Evolutionary conservation across 2,113 vertebrate species (phyloP), one percentile per base, ranked within the genome.

Genomic region (Trogon surrucura): DNA sequence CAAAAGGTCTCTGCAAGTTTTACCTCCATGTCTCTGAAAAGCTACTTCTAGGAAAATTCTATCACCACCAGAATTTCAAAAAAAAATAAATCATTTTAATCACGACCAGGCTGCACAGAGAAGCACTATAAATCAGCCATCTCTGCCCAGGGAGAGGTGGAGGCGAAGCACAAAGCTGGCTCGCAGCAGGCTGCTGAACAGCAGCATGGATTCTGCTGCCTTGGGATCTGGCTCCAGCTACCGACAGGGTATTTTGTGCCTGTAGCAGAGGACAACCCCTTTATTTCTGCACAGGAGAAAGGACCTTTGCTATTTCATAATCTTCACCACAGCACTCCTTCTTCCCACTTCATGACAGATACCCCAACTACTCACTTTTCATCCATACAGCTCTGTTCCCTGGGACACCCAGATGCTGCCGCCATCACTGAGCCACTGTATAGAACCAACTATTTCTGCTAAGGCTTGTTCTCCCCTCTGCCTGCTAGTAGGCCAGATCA

Each of bases 181-280:
- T 22, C 7, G 3, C 18, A 62, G 10, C 16, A 54, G 10, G n/a
- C 7, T 70, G 51, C 51, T 71, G 47, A 91, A 50, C 15, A 62
- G 61, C 61, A 73, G 60, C 30, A 1, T 0, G 10, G 70, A 62
- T 78, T 41, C 85, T 60, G 29, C 5, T 73, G 11, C 54, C 41
- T 26, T 47, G 51, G 54, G 56, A 71, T 14, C 11, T 11, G 20
- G 34, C n/a, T 88, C 47, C 47, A 62, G 54, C 60, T 44, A n/a
- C 56, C 5, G 3, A 12, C 0, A 1, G 34, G 34, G 14, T 1
- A 1, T 48, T 85, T 71, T 62, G 41, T 30, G 19, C 36, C 83
- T 7, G 1, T 17, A 38, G 89, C 11, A 34, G 71, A 91, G 80
- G 50, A 77, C 21, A 91, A 27, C 13, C 12, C 23, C 26, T 66